phyloP scores from a whole-genome alignment of 2,888 invertebrate genomes.

The Dysmachus trigonus region DNA sequence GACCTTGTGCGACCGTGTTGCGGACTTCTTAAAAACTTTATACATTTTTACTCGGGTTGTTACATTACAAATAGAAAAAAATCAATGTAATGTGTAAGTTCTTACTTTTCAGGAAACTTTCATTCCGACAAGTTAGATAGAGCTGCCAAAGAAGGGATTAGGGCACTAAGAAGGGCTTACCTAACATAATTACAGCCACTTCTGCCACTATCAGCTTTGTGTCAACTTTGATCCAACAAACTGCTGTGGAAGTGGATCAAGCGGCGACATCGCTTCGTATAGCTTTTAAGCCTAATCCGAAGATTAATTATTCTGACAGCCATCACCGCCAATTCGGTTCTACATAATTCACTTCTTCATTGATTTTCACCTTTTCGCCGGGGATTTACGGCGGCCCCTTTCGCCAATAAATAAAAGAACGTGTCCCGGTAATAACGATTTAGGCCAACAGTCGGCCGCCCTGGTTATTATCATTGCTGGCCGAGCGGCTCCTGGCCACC shows the following conservation, averaged over 20 bases:
- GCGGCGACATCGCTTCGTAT: not conserved
- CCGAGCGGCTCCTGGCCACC: not conserved
- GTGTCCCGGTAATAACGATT: slow-evolving; percentile 35
- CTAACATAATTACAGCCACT: not conserved
- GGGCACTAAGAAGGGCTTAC: not conserved
- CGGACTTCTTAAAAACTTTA: no score
- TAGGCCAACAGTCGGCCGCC: slow-evolving; percentile 11
- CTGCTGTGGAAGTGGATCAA: not conserved
- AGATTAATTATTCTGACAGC: slow-evolving; percentile 27
- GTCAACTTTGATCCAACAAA: not conserved
- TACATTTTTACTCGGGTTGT: no score
- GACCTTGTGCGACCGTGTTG: no score
- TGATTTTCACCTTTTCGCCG: slow-evolving; percentile 24
- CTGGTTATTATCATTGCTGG: slow-evolving; percentile 24
- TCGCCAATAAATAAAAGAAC: slow-evolving; percentile 33
- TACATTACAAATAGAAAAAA: no score
- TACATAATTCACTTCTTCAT: slow-evolving; percentile 18
- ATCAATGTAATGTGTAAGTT: no score
- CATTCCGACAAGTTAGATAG: no score
- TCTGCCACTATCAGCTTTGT: not conserved
- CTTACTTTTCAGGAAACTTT: no score
- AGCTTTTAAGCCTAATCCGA: slow-evolving; percentile 11
- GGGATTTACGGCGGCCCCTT: not conserved
- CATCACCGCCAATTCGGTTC: slow-evolving; percentile 10
- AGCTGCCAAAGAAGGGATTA: not conserved